Conservation (phyloP, 2,888 invertebrate genomes). For the Punctoribates punctum region DNA sequence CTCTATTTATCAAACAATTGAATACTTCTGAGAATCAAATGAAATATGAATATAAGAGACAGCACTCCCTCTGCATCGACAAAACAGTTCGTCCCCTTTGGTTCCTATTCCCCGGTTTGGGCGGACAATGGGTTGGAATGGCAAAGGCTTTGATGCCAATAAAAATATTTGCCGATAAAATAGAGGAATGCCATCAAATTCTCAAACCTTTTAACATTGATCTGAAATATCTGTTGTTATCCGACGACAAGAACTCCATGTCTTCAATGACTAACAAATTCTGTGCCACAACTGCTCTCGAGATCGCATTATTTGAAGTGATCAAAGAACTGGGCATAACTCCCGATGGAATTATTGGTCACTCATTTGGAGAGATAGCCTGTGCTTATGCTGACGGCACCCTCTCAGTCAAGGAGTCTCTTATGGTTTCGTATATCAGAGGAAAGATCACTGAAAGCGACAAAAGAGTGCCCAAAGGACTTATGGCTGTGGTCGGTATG, state of each 20-base stretch:
- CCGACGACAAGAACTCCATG: conserved; percentile 60
- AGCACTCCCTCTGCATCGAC: not conserved
- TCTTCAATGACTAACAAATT: conserved; percentile 87
- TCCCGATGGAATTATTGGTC: conserved; percentile 59
- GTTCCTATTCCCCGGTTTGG: conserved; percentile 81
- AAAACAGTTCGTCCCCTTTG: conserved; percentile 68
- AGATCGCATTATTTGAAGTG: conserved; percentile 52
- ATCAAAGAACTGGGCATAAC: conserved; percentile 52
- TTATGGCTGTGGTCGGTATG: conserved; percentile 54
- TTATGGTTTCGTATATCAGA: conserved; percentile 58
- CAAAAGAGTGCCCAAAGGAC: conserved; percentile 46
- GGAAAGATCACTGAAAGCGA: conserved; percentile 52
- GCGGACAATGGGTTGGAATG: conserved; percentile 31
- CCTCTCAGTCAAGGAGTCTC: conserved; percentile 57
- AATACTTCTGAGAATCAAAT: not conserved
- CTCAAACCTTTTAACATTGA: conserved; percentile 27
- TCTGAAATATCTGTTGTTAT: conserved; percentile 3
- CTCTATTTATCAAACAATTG: not conserved
- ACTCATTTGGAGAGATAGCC: conserved; percentile 59
- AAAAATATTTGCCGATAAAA: conserved; percentile 22
- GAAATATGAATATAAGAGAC: not conserved
- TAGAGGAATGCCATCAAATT: conserved; percentile 6
- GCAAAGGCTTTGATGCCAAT: conserved; percentile 37
- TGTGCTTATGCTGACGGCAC: conserved; percentile 59
- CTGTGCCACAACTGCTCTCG: conserved; percentile 58